A percentile compares a stretch with the other conserved stretches of the same genome.
phyloP scores from a whole-genome alignment of 2,888 invertebrate species.

The Polia nebulosa region DNA sequence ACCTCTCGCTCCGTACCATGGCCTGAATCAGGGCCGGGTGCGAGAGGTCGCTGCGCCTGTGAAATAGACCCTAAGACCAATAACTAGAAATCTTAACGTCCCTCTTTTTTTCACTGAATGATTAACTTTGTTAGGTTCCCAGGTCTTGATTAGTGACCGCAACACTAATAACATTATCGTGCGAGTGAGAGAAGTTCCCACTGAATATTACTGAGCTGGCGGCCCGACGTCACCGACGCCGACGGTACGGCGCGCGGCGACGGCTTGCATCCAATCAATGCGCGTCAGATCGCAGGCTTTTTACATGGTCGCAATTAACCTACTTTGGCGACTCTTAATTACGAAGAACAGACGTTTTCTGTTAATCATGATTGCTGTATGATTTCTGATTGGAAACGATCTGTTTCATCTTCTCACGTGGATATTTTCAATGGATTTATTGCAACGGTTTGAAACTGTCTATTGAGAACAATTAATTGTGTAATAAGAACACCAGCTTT shows the following conservation, averaged over 20 bases:
- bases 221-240: neutral
- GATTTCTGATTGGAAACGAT: neutral
- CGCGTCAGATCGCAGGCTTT: conserved; percentile 6
- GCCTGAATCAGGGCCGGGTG: too few species aligned
- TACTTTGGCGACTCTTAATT: conserved; percentile 17
- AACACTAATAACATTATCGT: neutral
- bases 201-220: neutral
- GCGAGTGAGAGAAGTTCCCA: neutral
- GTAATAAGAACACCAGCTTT: neutral
- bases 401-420: neutral
- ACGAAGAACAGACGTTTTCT: conserved; percentile 2
- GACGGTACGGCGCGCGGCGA: too few species aligned
- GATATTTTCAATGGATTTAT: neutral
- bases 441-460: neutral
- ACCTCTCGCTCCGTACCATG: too few species aligned
- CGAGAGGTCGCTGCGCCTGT: too few species aligned
- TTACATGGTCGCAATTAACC: conserved; percentile 32
- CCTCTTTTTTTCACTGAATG: neutral
- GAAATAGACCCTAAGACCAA: neutral
- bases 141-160: conserved; percentile 6
- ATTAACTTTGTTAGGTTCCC: neutral
- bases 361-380: conserved; percentile 7
- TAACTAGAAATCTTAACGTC: neutral
- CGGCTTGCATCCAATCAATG: conserved; percentile 5
- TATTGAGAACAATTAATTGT: neutral